phyloP scores from a whole-genome alignment of 2,888 invertebrate genomes.

The Venusia cambrica region DNA sequence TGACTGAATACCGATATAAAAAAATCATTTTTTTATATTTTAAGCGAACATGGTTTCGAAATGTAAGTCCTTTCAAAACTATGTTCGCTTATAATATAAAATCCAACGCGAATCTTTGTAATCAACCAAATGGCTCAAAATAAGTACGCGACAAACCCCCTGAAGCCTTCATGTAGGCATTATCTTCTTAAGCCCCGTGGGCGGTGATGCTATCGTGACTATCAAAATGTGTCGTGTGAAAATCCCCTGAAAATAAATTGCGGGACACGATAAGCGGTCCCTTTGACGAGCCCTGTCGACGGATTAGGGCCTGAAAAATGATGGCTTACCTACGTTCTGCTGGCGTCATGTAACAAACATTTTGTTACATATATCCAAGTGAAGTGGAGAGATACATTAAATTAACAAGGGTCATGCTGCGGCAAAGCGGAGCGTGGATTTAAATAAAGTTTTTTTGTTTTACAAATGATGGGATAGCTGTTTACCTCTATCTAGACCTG shows the following conservation, averaged over 20 bases:
- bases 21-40: too few species aligned
- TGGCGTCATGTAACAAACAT: conserved; percentile 41
- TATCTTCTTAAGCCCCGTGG: conserved; percentile 19
- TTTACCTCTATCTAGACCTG: too few species aligned
- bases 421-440: too few species aligned
- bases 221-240: conserved; percentile 49
- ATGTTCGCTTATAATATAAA: too few species aligned
- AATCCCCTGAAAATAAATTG: conserved; percentile 75
- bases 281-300: conserved; percentile 75
- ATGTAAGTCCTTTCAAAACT: too few species aligned
- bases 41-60: too few species aligned
- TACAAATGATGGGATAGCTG: too few species aligned
- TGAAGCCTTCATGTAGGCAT: conserved; percentile 6
- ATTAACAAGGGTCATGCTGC: too few species aligned
- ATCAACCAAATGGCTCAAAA: conserved; percentile 3
- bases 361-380: conserved; percentile 56
- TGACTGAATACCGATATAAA: too few species aligned
- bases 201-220: conserved; percentile 53
- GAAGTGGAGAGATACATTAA: too few species aligned
- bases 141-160: conserved; percentile 6
- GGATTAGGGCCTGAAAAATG: conserved; percentile 79
- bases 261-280: conserved; percentile 72
- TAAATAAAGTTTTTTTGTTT: too few species aligned
- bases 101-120: too few species aligned
- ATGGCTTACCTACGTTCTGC: conserved; percentile 58